Conservation (phyloP, 1,140 invertebrate species). For the Lethocerus indicus region DNA sequence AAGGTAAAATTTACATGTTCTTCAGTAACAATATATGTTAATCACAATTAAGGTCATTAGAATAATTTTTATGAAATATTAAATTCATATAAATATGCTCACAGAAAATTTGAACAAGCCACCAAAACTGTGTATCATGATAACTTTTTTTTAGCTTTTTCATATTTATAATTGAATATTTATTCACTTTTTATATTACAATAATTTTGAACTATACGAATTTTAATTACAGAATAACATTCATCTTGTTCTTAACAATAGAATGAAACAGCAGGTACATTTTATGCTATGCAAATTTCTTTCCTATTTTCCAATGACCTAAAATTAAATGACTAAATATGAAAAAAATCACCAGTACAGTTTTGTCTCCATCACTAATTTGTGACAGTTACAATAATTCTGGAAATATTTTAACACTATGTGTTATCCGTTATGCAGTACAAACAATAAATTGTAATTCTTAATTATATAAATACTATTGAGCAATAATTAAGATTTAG, state of each 20-base stretch:
- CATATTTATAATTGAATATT: constrained; percentile 4
- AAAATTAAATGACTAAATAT: constrained; percentile 11
- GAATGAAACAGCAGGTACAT: constrained; percentile 11
- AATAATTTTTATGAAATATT: constrained; percentile 6
- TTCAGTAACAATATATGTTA: neutral
- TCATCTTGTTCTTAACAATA: constrained; percentile 8
- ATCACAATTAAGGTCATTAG: constrained; percentile 12
- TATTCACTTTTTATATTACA: neutral
- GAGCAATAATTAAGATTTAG: no score
- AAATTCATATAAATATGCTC: constrained; percentile 1
- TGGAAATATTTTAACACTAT: no score
- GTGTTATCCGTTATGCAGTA: no score
- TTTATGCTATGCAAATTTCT: constrained; percentile 2
- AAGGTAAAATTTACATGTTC: neutral
- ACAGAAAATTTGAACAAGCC: constrained; percentile 9
- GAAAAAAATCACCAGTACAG: constrained; percentile 11
- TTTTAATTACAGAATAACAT: constrained; percentile 10
- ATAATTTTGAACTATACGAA: constrained; percentile 12
- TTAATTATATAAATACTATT: no score
- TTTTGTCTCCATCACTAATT: constrained; percentile 8
- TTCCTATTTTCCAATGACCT: constrained; percentile 10
- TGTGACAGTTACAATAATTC: neutral
- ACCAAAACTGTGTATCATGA: constrained; percentile 1
- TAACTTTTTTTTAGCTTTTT: constrained; percentile 3
- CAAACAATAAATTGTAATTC: no score